A percentile compares a stretch with the other conserved stretches of the same genome.
Evolutionary conservation across 2,797 vertebrate species (phyloP).

Genomic region (Clamator glandarius): DNA sequence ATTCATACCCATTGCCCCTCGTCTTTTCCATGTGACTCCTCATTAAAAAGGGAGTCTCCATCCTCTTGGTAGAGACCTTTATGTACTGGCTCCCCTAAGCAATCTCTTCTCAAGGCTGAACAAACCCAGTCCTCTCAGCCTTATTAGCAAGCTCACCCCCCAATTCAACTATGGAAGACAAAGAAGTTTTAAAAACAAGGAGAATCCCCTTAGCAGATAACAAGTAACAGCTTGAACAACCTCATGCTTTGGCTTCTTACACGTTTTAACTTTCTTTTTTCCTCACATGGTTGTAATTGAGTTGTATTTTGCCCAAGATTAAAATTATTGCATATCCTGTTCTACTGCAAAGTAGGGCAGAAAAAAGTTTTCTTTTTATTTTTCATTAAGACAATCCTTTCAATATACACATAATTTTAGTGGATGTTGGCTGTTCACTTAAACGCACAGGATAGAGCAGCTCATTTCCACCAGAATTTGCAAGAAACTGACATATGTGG

Average conservation of each 20-base stretch:
- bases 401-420: not conserved
- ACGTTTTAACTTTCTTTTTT: not conserved
- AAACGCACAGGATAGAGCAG: not conserved
- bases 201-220: not conserved
- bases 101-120: no score
- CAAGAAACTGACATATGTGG: slow-evolving; percentile 34
- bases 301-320: not conserved
- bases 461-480: not conserved
- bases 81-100: no score
- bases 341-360: not conserved
- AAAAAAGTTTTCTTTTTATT: not conserved
- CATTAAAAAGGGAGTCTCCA: no score
- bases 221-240: not conserved
- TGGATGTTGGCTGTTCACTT: not conserved
- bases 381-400: not conserved
- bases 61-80: no score
- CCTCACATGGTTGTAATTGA: not conserved
- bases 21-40: no score
- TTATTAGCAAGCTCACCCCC: not conserved
- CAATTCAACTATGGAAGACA: not conserved
- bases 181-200: not conserved
- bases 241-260: not conserved
- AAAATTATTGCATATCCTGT: not conserved
- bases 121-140: no score
- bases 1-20: no score